Base-by-base conservation (phyloP, 1,140 invertebrate species). In the Glossosoma conforme region DNA sequence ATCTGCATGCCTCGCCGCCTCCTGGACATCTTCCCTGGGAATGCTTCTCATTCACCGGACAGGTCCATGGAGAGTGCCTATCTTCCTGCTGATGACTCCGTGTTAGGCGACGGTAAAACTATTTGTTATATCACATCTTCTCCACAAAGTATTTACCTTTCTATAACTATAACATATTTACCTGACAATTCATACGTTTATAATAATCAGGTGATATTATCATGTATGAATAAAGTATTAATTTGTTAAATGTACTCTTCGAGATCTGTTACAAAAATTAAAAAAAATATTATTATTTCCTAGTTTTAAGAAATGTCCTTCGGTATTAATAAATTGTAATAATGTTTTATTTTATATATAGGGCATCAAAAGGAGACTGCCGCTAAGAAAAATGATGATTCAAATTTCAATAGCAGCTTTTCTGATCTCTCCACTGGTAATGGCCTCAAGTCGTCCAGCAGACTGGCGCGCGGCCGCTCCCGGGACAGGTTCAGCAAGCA, bases 1-100 rank as follows among this genome's bases (percentile, higher is more conserved):
- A 85, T 94, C 28, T 83, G 84, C 67, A 69, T 92, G 60, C 89
- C 89, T 1, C 72, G 77, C 47, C 79, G 80, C 60, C 69, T 90
- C 2, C 66, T 74, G 3, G 76, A 80, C 30, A 72, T 92, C 43
- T 89, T 91, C 65, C 84, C 86, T 6, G 68, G 69, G 61, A 68
- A 44, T 21, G 28, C 33, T 21, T 30, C 30, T 10, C 43, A 38
- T 11, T 11, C 28, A 11, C 4, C 42, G 28, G 51, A 53, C 37
- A 44, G 43, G 17, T 25, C 28, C 2, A 44, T 42, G 1, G 49
- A 52, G n/a, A n/a, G n/a, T n/a, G n/a, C n/a, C n/a, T n/a, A 18
- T 11, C 24, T 3, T n/a, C n/a, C n/a, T n/a, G n/a, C n/a, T 6
- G 25, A 28, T 28, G 25, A 28, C n/a, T 28, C 25, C 6, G 6